phyloP scores from a whole-genome alignment of 2,888 invertebrate genomes.

The Chouioia cunea region DNA sequence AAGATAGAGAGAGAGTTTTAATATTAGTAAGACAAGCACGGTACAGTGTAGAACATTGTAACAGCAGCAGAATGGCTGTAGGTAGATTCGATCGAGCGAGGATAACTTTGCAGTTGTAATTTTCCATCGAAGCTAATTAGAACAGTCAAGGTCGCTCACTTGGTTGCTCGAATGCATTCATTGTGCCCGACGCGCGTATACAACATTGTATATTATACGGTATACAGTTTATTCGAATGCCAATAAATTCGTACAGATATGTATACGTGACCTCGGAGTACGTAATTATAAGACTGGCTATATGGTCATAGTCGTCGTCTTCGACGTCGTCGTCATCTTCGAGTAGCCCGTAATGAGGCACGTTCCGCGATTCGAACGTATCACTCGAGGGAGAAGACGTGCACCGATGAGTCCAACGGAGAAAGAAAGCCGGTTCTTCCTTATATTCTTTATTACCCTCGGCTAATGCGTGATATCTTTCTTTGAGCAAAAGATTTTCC shows the following conservation, averaged over 20 bases:
- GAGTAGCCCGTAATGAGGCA: conserved; percentile 35
- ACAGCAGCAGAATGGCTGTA: too few relatives aligned
- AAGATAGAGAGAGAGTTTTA: too few relatives aligned
- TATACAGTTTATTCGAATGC: too few relatives aligned
- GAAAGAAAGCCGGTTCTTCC: conserved; percentile 2
- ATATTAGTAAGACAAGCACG: too few relatives aligned
- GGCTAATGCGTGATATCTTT: too few relatives aligned
- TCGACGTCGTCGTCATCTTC: conserved; percentile 12
- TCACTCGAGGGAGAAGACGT: conserved; percentile 21
- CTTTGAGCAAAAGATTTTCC: too few relatives aligned
- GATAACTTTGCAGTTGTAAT: too few relatives aligned
- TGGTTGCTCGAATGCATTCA: background rate
- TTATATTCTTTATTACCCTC: background rate
- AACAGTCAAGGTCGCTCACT: background rate
- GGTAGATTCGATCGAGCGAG: too few relatives aligned
- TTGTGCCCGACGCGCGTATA: conserved; percentile 2
- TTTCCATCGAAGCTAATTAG: too few relatives aligned
- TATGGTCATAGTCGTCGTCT: too few relatives aligned
- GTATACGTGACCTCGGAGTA: conserved; percentile 4
- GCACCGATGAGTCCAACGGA: background rate
- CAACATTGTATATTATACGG: too few relatives aligned
- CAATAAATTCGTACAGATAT: background rate
- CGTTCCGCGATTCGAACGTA: conserved; percentile 32
- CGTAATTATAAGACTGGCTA: conserved; percentile 37
- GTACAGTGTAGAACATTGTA: too few relatives aligned